Base-by-base conservation (phyloP, 2,888 invertebrate species). In the Sphaerophoria taeniata region DNA sequence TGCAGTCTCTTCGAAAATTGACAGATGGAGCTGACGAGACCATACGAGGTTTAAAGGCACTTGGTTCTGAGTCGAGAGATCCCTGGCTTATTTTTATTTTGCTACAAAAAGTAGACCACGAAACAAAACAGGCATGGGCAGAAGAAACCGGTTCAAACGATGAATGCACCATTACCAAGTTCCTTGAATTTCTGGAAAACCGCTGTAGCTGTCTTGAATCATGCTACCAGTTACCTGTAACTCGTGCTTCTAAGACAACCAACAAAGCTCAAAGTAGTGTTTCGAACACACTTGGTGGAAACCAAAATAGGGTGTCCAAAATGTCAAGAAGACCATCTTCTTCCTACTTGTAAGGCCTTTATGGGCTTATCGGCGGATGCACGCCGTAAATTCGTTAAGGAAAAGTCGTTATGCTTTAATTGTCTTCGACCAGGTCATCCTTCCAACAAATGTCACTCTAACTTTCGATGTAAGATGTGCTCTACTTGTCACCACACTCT, bases 111-210 rank as follows among this genome's bases (percentile, higher is more conserved):
- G 3, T 60, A 2, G 69, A 76, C 24, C 14, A 2, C 11, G 72
- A 72, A n/a, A 72, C 78, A 11, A 72, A 77, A 11, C 70, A 65
- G 39, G 78, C 63, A 11, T 72, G 63, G 63, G 74, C 74, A 7
- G 45, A 65, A 63, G 65, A 55, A 24, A 1, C 4, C 6, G 53
- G 7, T n/a, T 74, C 74, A 16, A 51, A 53, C 39, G 39, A 43
- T 43, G 39, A 43, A 43, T 43, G 39, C 39, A 43, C 4, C 7
- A 43, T 43, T 43, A 2, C 11, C 11, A 0, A 65, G 2, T 14
- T 65, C 56, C 0, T n/a, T 47, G 56, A n/a, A 24, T 43, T 43
- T 43, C 11, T 43, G 6, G 39, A 43, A 43, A 43, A 43, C 6
- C 39, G 39, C 39, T 43, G 55, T n/a, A 56, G 45, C 4, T 74